Conservation (phyloP, 2,888 invertebrate genomes). For the Nowickia ferox region DNA sequence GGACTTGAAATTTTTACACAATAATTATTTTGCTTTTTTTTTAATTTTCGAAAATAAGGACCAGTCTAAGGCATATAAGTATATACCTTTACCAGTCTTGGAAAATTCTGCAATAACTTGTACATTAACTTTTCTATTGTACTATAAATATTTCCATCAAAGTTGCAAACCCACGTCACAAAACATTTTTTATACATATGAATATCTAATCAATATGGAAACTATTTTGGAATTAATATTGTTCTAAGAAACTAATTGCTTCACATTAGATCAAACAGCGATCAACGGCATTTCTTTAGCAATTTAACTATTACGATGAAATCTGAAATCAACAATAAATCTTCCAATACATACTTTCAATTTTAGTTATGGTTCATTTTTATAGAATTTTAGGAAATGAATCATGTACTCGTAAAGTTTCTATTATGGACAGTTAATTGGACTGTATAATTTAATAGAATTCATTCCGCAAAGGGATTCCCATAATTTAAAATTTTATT, state of each 20-base stretch:
- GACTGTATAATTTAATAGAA: not conserved
- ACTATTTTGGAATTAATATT: not conserved
- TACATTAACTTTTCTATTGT: not conserved
- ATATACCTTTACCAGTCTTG: too few relatives aligned
- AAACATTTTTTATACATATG: not conserved
- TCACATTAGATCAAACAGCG: constrained; percentile 3
- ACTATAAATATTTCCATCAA: not conserved
- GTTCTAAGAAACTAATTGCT: constrained; percentile 36
- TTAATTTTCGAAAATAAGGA: too few relatives aligned
- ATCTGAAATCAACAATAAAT: constrained; percentile 37
- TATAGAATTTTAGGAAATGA: constrained; percentile 5
- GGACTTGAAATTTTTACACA: too few relatives aligned
- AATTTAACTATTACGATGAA: constrained; percentile 32
- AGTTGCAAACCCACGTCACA: constrained; percentile 10
- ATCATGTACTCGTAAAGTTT: constrained; percentile 16
- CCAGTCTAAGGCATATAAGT: too few relatives aligned
- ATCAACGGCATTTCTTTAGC: constrained; percentile 5
- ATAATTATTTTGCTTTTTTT: too few relatives aligned
- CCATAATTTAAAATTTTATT: not conserved
- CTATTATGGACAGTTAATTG: constrained; percentile 13
- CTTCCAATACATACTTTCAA: constrained; percentile 14
- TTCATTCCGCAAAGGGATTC: constrained; percentile 15
- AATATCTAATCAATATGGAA: not conserved
- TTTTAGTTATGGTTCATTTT: not conserved
- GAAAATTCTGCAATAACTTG: not conserved